Conservation (phyloP, 1,140 invertebrate species). For the Campoletis sonorensis region DNA sequence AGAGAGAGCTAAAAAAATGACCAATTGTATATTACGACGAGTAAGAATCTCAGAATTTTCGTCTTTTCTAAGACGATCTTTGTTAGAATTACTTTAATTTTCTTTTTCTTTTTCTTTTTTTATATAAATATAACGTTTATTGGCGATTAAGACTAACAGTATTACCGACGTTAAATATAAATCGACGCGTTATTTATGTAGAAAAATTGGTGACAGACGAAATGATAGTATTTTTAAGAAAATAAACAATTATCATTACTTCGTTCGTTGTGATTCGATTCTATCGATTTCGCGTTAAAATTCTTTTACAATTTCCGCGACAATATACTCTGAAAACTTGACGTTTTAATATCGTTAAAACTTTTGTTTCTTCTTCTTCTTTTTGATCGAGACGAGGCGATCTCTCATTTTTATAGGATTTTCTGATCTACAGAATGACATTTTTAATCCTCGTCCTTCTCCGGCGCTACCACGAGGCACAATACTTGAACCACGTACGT, state of each 20-base stretch:
- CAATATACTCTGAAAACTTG: neutral
- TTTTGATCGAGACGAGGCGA: neutral
- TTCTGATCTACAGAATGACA: conserved; percentile 35
- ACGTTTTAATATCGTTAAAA: neutral
- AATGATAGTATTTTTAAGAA: neutral
- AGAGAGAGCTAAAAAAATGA: neutral
- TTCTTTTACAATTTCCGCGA: neutral
- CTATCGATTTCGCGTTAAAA: conserved; percentile 8
- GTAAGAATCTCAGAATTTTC: neutral
- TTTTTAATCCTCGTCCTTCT: conserved; percentile 56
- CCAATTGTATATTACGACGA: neutral
- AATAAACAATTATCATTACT: too few species aligned
- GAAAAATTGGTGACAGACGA: neutral
- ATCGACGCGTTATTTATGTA: conserved; percentile 16
- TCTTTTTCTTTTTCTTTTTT: neutral
- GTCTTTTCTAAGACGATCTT: neutral
- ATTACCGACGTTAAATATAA: conserved; percentile 17
- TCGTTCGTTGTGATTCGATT: neutral
- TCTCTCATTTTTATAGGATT: neutral
- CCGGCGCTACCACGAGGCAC: conserved; percentile 84
- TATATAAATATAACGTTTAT: conserved; percentile 9
- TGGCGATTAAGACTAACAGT: conserved; percentile 37
- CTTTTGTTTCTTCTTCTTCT: neutral
- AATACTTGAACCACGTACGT: conserved; percentile 83
- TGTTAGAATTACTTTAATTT: neutral